Evolutionary conservation across 1,140 invertebrate species (phyloP).

Genomic region (Geopemphigus sp.): DNA sequence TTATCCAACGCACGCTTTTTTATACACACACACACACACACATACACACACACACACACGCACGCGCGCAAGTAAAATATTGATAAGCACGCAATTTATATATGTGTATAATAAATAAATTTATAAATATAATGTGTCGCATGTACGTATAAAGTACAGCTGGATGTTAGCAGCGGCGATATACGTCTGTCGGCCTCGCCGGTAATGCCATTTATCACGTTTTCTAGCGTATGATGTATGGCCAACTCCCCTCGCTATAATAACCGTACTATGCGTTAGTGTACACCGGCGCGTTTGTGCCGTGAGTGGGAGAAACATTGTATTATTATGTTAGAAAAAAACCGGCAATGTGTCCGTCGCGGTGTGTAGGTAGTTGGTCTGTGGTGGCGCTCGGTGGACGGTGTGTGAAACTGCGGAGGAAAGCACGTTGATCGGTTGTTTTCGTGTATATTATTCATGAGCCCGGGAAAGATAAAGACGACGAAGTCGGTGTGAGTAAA

Average conservation of each 20-base stretch:
- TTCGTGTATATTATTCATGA: not conserved
- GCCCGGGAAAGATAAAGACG: not conserved
- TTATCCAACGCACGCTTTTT: not conserved
- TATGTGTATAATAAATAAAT: too few species aligned
- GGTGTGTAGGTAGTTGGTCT: not conserved
- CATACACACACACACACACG: too few species aligned
- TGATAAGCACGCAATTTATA: constrained; percentile 21
- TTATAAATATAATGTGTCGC: constrained; percentile 1
- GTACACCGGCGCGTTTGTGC: too few species aligned
- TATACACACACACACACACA: too few species aligned
- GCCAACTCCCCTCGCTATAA: too few species aligned
- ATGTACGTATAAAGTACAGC: not conserved
- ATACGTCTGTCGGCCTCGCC: constrained; percentile 9
- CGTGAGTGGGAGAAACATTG: not conserved
- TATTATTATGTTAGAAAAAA: not conserved
- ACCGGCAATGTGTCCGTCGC: not conserved
- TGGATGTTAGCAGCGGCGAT: not conserved
- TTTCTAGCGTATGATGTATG: constrained; percentile 8
- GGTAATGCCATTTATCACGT: constrained; percentile 28
- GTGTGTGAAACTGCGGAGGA: not conserved
- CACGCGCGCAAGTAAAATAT: constrained; percentile 2
- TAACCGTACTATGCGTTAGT: not conserved
- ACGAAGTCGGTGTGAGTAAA: not conserved
- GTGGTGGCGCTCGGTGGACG: not conserved
- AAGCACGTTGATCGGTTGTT: not conserved